Percentiles rank a stretch among this genome's conserved stretches.
phyloP scores from a whole-genome alignment of 2,888 invertebrate species.

The Bedellia somnulentella region DNA sequence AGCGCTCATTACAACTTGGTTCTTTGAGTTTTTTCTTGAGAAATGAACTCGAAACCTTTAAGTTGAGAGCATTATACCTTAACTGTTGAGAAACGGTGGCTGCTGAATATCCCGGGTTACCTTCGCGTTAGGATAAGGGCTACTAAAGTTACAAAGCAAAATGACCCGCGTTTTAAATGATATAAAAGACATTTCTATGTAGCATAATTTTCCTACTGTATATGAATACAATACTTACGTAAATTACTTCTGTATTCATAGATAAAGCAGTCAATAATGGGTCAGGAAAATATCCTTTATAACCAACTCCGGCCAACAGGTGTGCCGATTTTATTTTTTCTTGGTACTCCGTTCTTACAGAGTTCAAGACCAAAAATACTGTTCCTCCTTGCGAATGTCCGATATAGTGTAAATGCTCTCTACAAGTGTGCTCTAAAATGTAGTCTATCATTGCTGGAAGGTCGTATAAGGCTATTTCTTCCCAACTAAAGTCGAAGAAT shows the following conservation, averaged over 20 bases:
- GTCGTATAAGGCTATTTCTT: slow-evolving; percentile 34
- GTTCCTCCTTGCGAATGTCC: slow-evolving; percentile 49
- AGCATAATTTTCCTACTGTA: too few species aligned
- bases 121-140: too few species aligned
- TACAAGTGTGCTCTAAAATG: slow-evolving; percentile 19
- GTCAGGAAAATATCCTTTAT: slow-evolving; percentile 24
- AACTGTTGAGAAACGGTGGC: too few species aligned
- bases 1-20: too few species aligned
- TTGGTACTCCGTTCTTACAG: slow-evolving; percentile 29
- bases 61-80: too few species aligned
- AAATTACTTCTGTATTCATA: slow-evolving; percentile 18
- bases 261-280: slow-evolving; percentile 13
- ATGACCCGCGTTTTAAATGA: too few species aligned
- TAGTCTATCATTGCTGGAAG: slow-evolving; percentile 37
- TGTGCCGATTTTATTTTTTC: slow-evolving; percentile 29
- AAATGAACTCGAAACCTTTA: too few species aligned
- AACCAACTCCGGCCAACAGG: slow-evolving; percentile 33
- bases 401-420: slow-evolving; percentile 29
- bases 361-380: slow-evolving; percentile 24
- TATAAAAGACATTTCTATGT: too few species aligned
- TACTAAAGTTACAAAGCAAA: too few species aligned
- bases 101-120: too few species aligned
- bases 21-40: too few species aligned
- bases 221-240: slow-evolving; percentile 31
- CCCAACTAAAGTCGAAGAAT: slow-evolving; percentile 38